A percentile compares a stretch with the other conserved stretches of the same genome.
Conservation (phyloP, 2,797 vertebrate species). For the Peromyscus attwateri region DNA sequence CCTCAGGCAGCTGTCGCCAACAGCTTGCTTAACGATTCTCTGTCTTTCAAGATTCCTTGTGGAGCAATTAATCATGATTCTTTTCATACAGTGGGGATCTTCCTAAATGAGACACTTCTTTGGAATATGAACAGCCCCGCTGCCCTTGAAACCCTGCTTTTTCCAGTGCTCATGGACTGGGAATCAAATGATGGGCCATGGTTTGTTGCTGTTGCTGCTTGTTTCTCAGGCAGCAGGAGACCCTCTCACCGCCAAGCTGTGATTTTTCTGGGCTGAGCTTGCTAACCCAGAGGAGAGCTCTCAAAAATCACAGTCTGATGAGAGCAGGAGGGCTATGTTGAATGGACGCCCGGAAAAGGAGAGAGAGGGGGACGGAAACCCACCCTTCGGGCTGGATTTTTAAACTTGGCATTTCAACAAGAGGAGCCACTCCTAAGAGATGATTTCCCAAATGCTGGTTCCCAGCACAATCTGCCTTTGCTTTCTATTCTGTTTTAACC, state of each 20-base stretch:
- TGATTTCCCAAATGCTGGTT: slow-evolving; percentile 28
- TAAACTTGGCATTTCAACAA: slow-evolving; percentile 49
- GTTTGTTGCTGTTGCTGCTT: background rate
- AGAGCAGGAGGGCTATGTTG: background rate
- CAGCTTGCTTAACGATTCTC: background rate
- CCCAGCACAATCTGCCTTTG: background rate
- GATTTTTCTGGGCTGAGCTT: background rate
- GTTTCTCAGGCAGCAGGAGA: background rate
- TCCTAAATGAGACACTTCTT: slow-evolving; percentile 31
- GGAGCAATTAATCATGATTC: slow-evolving; percentile 5
- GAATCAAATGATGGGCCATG: background rate
- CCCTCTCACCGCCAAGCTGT: background rate
- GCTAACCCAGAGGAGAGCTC: background rate
- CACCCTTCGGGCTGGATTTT: background rate
- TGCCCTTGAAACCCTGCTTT: slow-evolving; percentile 29
- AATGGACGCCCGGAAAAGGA: background rate
- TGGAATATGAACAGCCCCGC: background rate
- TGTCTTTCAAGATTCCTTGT: slow-evolving; percentile 37
- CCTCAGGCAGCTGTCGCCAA: background rate
- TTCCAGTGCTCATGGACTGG: background rate
- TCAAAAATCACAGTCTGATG: background rate
- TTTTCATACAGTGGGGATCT: background rate
- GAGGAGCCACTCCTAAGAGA: background rate
- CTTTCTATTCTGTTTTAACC: slow-evolving; percentile 48
- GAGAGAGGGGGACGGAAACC: background rate